Evolutionary conservation across 1,140 invertebrate genomes (phyloP).

Genomic region (Laodelphax striatellus): DNA sequence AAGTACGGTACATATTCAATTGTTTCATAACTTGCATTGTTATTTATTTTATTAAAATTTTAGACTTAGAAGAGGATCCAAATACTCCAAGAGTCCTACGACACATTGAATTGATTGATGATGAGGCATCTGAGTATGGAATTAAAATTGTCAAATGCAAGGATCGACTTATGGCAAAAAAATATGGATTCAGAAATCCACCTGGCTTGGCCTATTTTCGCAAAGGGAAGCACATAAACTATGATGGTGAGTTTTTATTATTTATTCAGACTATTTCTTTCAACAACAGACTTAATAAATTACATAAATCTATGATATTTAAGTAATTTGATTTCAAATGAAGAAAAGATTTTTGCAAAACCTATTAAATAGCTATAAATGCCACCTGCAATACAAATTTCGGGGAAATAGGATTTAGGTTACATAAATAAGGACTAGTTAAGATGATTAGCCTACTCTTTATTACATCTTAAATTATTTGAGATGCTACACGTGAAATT

Average conservation of each 20-base stretch:
- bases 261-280: too few species aligned
- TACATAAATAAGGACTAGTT: too few species aligned
- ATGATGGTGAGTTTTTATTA: slow-evolving; percentile 50
- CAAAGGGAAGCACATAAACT: slow-evolving; percentile 81
- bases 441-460: too few species aligned
- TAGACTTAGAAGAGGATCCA: slow-evolving; percentile 74
- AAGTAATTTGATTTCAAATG: neutral
- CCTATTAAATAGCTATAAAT: too few species aligned
- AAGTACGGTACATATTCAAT: too few species aligned
- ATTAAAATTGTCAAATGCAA: slow-evolving; percentile 85
- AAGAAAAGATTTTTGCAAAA: too few species aligned
- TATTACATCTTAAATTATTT: too few species aligned
- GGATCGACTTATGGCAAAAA: slow-evolving; percentile 86
- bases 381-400: too few species aligned
- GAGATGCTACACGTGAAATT: too few species aligned
- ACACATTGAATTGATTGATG: slow-evolving; percentile 82
- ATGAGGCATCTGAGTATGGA: slow-evolving; percentile 82
- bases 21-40: too few species aligned
- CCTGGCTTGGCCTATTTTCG: slow-evolving; percentile 86
- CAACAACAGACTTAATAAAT: too few species aligned
- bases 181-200: slow-evolving; percentile 79
- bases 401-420: too few species aligned
- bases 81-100: slow-evolving; percentile 63
- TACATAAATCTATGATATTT: neutral
- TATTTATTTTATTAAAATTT: slow-evolving; percentile 18